Base-by-base conservation (phyloP, 2,888 invertebrate genomes). In the Hermodice carunculata region DNA sequence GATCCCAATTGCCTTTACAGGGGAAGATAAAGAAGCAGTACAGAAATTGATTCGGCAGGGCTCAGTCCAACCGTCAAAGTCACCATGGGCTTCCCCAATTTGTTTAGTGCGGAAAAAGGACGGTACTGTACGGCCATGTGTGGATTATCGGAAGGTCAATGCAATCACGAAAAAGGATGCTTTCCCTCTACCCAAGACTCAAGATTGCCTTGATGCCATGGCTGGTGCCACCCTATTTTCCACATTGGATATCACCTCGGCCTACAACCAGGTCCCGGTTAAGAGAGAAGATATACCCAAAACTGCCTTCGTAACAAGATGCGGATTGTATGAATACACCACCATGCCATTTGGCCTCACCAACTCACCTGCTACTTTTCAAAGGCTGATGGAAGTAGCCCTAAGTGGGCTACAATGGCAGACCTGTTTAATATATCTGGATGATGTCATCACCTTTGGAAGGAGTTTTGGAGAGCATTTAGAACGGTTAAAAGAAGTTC, bases 81-180 rank as follows among this genome's bases (percentile, higher is more conserved):
- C 32, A 31, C 53, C 53, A 11, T 52, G 53, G 53, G 53, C 53
- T 5, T 28, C 53, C 17, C 53, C 53, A 6, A n/a, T 52, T 5
- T 31, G 29, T 24, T 4, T 52, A 19, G 32, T 52, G 5, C 4
- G 34, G 26, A 29, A 32, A 6, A 52, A 52, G 19, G 29, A 70
- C 22, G 69, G 73, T 11, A 60, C 44, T 22, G 40, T 43, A 28
- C 42, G 73, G 24, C 34, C 71, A 11, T 73, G 73, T 52, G 52
- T 67, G 0, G 72, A 75, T 51, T 76, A 56, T 32, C 24, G 69
- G 1, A 28, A 48, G 22, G 46, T 76, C 17, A 76, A 75, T 42
- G 6, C 0, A 24, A 37, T 63, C n/a, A 53, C 64, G 0, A 49
- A 54, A 32, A 26, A 24, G 64, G 67, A 68, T 8, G 37, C 42